Evolutionary conservation across 1,140 invertebrate species (phyloP), one percentile per base, ranked within the genome.

Genomic region (Vanessa atalanta): DNA sequence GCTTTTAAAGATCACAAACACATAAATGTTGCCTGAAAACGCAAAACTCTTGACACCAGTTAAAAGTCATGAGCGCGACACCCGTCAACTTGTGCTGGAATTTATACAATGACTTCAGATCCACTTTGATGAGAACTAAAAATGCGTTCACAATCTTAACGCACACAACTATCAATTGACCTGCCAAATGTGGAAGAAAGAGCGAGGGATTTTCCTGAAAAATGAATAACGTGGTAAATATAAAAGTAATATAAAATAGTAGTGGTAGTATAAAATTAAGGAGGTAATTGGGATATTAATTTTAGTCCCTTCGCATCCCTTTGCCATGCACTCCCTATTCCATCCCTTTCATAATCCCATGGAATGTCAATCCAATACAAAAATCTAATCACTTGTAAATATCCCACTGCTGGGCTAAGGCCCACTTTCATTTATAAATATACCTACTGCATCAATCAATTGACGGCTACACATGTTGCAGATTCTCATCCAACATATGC

Each of bases 31-130:
- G 77, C 64, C 86, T 70, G 37, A 90, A 90, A 20, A 85, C 87
- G 72, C 88, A 90, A 75, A 90, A 90, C 66, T 86, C 88, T 83
- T 90, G 88, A 43, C 83, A 67, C 84, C 86, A 90, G 67, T 89
- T 90, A 68, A 90, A 90, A 12, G 70, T 70, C 81, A 90, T 86
- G 15, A 90, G 12, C 9, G 78, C 31, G 12, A 90, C 75, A 2
- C 82, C 73, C 8, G 73, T 74, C n/a, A 85, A 20, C 57, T 81
- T 83, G n/a, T 83, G 73, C 23, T 53, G 55, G 43, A 90, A 64
- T 70, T 79, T 76, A 11, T 48, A 31, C 1, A 86, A 50, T 1
- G 78, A 72, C 20, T 83, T 85, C 47, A 79, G 15, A 31, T 85
- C 83, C 0, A 83, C 23, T 16, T 78, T 78, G 2, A 75, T 61